A percentile compares a stretch with the other conserved stretches of the same genome.
These are phyloP conservation scores for Eriosoma lanigerum DNA, from an alignment of 1,140 invertebrate genomes.

Conservation along the genomic window DNA sequence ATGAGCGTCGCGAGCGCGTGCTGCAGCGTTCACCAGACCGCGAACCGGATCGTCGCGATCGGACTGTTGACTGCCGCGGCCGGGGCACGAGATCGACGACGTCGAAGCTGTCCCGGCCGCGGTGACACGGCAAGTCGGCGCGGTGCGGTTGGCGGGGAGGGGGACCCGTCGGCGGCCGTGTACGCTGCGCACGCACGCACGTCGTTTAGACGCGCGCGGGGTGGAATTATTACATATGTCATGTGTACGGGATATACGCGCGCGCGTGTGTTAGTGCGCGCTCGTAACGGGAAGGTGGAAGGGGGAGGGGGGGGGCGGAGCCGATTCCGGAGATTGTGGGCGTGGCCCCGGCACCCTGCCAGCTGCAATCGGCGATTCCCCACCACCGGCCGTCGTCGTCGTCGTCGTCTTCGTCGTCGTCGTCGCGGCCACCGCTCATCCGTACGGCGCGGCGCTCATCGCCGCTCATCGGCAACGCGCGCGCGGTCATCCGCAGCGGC, in stretches of 20 bases:
- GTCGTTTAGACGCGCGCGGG: background rate
- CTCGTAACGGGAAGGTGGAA: background rate
- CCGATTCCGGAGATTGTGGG: conserved; percentile 11
- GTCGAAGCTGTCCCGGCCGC: conserved; percentile 35
- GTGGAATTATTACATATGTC: too few species aligned
- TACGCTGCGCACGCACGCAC: conserved; percentile 16
- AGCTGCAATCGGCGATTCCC: conserved; percentile 31
- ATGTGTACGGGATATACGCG: background rate
- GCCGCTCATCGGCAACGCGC: conserved; percentile 29
- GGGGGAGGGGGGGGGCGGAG: background rate
- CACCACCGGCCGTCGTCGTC: background rate
- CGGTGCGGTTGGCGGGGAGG: background rate
- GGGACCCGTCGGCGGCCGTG: background rate
- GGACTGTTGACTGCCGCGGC: conserved; percentile 44
- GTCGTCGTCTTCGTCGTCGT: background rate
- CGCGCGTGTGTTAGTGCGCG: background rate
- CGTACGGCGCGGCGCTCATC: conserved; percentile 31
- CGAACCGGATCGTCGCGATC: conserved; percentile 50
- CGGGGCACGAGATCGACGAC: conserved; percentile 43
- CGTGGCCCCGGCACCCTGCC: conserved; percentile 41
- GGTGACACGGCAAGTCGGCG: background rate
- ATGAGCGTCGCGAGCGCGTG: background rate
- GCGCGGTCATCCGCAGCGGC: conserved; percentile 39
- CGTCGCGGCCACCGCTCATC: background rate
- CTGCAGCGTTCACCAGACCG: conserved; percentile 29